These are phyloP conservation scores for Colletes collaris DNA, from an alignment of 2,888 invertebrate genomes.

Conservation along the genomic window DNA sequence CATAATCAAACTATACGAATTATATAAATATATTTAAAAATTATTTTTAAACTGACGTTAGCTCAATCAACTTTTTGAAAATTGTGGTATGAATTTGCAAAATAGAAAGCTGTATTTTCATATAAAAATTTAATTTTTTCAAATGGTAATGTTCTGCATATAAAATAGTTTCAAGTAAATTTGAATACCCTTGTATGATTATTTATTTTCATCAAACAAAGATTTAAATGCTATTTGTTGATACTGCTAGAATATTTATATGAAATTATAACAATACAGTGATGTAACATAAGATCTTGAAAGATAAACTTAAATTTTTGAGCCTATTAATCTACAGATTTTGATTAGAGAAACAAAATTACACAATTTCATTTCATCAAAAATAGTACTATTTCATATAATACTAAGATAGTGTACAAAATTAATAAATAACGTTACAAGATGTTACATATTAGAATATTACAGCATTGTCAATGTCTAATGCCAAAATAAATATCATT, in stretches of 20 bases:
- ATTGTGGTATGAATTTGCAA: background rate
- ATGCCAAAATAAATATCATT: constrained; percentile 2
- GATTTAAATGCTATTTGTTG: constrained; percentile 10
- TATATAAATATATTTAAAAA: constrained; percentile 4
- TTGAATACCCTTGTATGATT: constrained; percentile 6
- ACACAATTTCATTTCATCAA: constrained; percentile 2
- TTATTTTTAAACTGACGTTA: background rate
- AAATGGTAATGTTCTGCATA: background rate
- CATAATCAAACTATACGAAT: constrained; percentile 17
- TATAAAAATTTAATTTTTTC: constrained; percentile 6
- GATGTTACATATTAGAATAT: constrained; percentile 11
- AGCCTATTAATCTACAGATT: too few species aligned
- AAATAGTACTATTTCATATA: constrained; percentile 9
- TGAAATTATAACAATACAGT: constrained; percentile 8
- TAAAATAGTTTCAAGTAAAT: constrained; percentile 6
- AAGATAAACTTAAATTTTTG: constrained; percentile 8
- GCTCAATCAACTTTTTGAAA: background rate
- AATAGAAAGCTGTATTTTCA: background rate
- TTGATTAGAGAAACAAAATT: constrained; percentile 17
- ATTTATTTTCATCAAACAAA: constrained; percentile 21
- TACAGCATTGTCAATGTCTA: constrained; percentile 9
- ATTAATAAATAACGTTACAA: constrained; percentile 7
- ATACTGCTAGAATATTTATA: constrained; percentile 17
- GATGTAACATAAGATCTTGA: constrained; percentile 3
- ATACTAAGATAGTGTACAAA: constrained; percentile 20